Conservation (phyloP, 2,797 vertebrate species). For the Cyprinodon diabolis region DNA sequence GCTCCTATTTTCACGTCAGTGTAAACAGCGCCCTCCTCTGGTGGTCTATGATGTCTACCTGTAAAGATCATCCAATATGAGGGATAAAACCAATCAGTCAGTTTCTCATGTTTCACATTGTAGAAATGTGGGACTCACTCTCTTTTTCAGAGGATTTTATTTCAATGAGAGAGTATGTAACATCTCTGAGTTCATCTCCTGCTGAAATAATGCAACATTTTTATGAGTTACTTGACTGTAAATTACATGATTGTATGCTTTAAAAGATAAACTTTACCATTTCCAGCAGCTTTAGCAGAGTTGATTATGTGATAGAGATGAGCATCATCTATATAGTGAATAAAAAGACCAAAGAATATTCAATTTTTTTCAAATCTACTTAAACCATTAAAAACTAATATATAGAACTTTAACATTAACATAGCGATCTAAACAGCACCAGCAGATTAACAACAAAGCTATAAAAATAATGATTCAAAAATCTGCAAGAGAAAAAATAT, state of each 20-base stretch:
- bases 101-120: too few relatives aligned
- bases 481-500: too few relatives aligned
- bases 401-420: too few relatives aligned
- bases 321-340: rapidly evolving
- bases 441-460: background rate
- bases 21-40: rapidly evolving
- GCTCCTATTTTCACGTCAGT: slow-evolving; percentile 2
- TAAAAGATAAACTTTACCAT: background rate
- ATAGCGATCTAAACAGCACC: background rate
- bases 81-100: background rate
- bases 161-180: background rate
- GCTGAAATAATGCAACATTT: background rate
- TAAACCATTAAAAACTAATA: rapidly evolving
- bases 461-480: too few relatives aligned
- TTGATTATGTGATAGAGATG: background rate
- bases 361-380: too few relatives aligned
- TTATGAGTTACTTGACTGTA: background rate
- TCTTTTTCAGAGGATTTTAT: background rate
- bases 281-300: background rate
- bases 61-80: background rate
- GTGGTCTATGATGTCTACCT: background rate
- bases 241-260: background rate
- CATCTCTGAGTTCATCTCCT: slow-evolving; percentile 1
- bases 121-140: background rate
- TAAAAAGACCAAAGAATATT: background rate